These are phyloP conservation scores for Pterostichus niger DNA, from an alignment of 2,888 invertebrate species.

Conservation along the genomic window DNA sequence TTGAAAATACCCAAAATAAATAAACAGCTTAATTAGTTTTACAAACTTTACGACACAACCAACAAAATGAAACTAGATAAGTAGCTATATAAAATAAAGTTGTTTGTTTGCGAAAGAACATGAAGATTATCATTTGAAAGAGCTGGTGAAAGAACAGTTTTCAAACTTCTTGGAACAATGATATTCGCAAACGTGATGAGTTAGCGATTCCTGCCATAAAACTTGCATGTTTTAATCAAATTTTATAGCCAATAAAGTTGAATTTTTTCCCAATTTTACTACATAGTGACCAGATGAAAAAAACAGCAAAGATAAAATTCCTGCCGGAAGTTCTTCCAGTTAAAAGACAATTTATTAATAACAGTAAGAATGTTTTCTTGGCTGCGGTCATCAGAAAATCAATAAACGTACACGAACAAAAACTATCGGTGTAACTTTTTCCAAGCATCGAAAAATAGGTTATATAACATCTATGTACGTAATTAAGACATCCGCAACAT, in stretches of 20 bases:
- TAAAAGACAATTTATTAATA: constrained; percentile 38
- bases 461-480: constrained; percentile 13
- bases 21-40: no score
- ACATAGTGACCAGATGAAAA: constrained; percentile 44
- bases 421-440: constrained; percentile 32
- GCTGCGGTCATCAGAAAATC: constrained; percentile 33
- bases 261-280: constrained; percentile 53
- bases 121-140: no score
- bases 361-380: background rate
- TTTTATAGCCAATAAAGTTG: constrained; percentile 50
- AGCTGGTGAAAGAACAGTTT: no score
- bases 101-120: no score
- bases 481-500: constrained; percentile 44
- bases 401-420: constrained; percentile 5
- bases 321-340: background rate
- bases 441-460: constrained; percentile 14
- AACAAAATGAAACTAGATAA: no score
- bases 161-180: background rate
- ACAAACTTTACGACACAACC: no score
- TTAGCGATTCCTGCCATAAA: constrained; percentile 39
- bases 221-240: constrained; percentile 63
- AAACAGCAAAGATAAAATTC: constrained; percentile 26
- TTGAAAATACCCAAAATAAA: no score
- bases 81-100: no score
- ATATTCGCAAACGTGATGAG: constrained; percentile 32